Percentiles rank a stretch among this genome's conserved stretches.
phyloP scores from a whole-genome alignment of 2,888 invertebrate genomes.

The Acanthosepion esculentum region DNA sequence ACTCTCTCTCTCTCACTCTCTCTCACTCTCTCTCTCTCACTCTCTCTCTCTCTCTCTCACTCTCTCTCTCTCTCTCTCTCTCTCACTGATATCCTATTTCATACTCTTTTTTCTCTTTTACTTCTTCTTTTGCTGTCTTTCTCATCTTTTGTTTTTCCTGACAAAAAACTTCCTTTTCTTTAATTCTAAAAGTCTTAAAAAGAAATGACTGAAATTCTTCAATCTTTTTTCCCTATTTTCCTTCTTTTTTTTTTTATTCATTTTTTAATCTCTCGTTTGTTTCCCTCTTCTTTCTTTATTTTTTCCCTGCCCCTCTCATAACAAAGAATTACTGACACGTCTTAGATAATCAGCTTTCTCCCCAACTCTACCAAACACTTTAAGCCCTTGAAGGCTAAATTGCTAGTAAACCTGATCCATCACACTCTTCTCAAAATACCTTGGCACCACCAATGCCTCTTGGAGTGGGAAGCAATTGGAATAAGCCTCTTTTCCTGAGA shows the following conservation, averaged over 20 bases:
- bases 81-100: neutral
- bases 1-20: neutral
- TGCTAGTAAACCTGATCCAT: neutral
- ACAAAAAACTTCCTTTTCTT: no score
- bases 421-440: neutral
- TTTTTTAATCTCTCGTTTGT: neutral
- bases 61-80: neutral
- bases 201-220: no score
- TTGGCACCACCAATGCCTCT: slow-evolving; percentile 7
- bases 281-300: neutral
- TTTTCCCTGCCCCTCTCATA: neutral
- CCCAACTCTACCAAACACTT: neutral
- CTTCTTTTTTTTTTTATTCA: no score
- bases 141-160: no score
- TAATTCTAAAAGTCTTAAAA: no score
- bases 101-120: neutral
- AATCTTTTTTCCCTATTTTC: neutral
- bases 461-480: neutral
- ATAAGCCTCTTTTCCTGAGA: neutral
- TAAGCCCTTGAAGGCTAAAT: slow-evolving; percentile 20
- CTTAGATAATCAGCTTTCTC: slow-evolving; percentile 13
- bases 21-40: neutral
- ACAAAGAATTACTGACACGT: neutral
- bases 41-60: neutral
- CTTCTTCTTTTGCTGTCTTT: no score